phyloP scores from a whole-genome alignment of 2,888 invertebrate genomes.

The Andrena fulva region DNA sequence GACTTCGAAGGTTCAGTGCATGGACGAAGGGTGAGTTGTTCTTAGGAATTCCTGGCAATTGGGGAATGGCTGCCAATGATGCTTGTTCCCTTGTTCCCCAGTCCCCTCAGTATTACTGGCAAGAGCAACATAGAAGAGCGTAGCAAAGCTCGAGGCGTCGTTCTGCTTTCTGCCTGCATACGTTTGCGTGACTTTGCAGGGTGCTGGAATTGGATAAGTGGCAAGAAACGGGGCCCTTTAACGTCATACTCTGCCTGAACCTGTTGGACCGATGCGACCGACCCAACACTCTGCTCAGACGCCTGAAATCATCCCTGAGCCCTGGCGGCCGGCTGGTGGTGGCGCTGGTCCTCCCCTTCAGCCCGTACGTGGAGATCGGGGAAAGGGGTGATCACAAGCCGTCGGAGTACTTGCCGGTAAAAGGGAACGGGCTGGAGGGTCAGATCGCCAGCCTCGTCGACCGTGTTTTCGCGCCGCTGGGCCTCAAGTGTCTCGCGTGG shows the following conservation, averaged over 20 bases:
- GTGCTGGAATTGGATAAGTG: conserved; percentile 90
- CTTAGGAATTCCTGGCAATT: too few relatives aligned
- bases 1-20: too few relatives aligned
- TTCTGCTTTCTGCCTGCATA: neutral
- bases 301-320: conserved; percentile 90
- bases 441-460: conserved; percentile 91
- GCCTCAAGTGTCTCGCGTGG: conserved; percentile 93
- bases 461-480: conserved; percentile 88
- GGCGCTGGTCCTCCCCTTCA: conserved; percentile 97
- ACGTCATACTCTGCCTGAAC: conserved; percentile 95
- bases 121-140: too few relatives aligned
- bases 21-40: too few relatives aligned
- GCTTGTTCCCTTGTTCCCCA: too few relatives aligned
- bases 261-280: conserved; percentile 96
- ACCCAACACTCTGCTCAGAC: conserved; percentile 91
- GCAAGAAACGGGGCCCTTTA: conserved; percentile 87
- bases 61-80: too few relatives aligned
- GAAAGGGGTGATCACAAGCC: conserved; percentile 90
- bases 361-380: conserved; percentile 97
- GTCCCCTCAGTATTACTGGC: too few relatives aligned
- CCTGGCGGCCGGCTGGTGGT: conserved; percentile 92
- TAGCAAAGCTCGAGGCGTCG: neutral
- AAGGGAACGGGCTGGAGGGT: conserved; percentile 90
- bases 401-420: conserved; percentile 89
- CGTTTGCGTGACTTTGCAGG: conserved; percentile 83